Percentiles rank a stretch among this genome's conserved stretches.
Evolutionary conservation across 2,113 vertebrate species (phyloP).

Genomic region (Bambusicola thoracicus): DNA sequence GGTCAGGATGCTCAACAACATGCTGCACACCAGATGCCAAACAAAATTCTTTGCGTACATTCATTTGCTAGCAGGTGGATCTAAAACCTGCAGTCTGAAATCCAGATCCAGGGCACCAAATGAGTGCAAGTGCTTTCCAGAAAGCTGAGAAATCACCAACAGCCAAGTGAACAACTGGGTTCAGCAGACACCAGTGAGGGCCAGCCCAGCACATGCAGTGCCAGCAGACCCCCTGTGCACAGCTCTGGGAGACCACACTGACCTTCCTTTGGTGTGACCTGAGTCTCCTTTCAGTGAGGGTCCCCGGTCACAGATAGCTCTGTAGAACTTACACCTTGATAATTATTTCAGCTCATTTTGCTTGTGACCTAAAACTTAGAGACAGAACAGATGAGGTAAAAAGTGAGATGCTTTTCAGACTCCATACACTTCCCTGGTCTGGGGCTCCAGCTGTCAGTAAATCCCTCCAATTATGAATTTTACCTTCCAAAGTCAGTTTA

Average conservation of each 20-base stretch:
- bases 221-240: background rate
- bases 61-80: background rate
- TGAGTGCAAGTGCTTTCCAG: background rate
- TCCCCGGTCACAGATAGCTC: background rate
- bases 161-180: background rate
- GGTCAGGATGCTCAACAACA: background rate
- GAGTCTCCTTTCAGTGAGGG: background rate
- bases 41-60: background rate
- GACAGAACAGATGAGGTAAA: background rate
- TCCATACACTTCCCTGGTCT: background rate
- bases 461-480: background rate
- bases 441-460: background rate
- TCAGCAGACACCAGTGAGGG: background rate
- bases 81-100: background rate
- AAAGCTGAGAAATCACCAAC: background rate
- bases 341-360: background rate
- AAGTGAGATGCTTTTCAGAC: constrained; percentile 1
- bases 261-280: background rate
- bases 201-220: background rate
- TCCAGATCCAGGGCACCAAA: background rate
- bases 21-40: background rate
- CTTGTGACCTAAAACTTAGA: constrained; percentile 35
- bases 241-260: background rate
- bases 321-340: background rate
- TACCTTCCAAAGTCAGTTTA: background rate